Percentiles rank a stretch among this genome's conserved stretches.
Conservation (phyloP, 2,797 vertebrate species). For the Parauchenoglanis punctatus region DNA sequence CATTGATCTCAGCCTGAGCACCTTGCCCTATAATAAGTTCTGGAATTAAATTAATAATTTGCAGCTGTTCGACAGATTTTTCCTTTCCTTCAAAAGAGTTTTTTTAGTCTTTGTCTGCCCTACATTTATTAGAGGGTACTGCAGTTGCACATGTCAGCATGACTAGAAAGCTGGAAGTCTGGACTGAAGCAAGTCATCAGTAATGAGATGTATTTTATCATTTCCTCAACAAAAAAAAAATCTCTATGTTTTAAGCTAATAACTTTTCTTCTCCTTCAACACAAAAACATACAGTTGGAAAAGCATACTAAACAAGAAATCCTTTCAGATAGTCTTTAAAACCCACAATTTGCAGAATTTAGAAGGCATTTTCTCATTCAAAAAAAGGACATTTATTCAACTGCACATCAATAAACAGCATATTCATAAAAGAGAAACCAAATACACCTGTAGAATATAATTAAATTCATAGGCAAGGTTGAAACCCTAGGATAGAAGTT, state of each 20-base stretch:
- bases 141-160: conserved; percentile 56
- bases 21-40: conserved; percentile 59
- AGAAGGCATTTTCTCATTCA: not conserved
- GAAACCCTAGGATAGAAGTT: conserved; percentile 34
- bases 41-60: conserved; percentile 75
- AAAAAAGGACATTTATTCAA: not conserved
- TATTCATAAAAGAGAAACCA: conserved; percentile 41
- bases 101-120: conserved; percentile 65
- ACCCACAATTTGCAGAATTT: conserved; percentile 41
- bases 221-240: not conserved
- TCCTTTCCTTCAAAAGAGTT: conserved; percentile 60
- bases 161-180: conserved; percentile 50
- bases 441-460: conserved; percentile 26
- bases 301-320: conserved; percentile 26
- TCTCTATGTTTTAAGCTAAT: not conserved
- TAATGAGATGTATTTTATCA: not conserved
- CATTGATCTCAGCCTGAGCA: conserved; percentile 67
- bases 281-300: not conserved
- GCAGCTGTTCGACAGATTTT: conserved; percentile 47
- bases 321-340: conserved; percentile 65
- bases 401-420: conserved; percentile 50
- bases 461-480: conserved; percentile 53
- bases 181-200: conserved; percentile 21
- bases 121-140: conserved; percentile 54
- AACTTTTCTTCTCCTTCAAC: not conserved